Percentiles rank a stretch among this genome's conserved stretches.
These are phyloP conservation scores for Rynchops niger DNA, from an alignment of 2,113 vertebrate genomes.

Conservation along the genomic window DNA sequence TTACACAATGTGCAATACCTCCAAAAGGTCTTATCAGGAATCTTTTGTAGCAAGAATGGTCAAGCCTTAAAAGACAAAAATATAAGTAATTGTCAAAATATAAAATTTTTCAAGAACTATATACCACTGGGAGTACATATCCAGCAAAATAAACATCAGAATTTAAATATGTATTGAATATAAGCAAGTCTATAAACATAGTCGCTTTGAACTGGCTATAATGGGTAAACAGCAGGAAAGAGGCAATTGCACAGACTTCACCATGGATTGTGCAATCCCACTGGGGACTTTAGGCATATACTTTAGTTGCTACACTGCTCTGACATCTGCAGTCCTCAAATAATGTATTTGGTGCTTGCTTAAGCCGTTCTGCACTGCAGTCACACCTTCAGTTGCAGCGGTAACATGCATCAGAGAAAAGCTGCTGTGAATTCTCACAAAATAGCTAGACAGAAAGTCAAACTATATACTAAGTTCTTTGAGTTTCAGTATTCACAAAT, in stretches of 20 bases:
- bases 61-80: neutral
- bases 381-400: neutral
- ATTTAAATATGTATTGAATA: neutral
- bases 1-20: conserved; percentile 21
- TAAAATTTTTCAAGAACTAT: neutral
- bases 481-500: neutral
- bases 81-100: neutral
- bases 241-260: neutral
- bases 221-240: neutral
- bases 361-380: neutral
- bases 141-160: neutral
- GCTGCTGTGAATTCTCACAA: neutral
- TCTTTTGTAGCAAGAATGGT: neutral
- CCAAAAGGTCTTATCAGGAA: neutral
- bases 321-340: neutral
- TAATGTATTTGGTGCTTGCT: neutral
- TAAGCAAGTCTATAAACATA: neutral
- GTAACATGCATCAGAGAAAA: neutral
- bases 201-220: neutral
- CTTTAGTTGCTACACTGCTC: neutral
- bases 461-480: neutral
- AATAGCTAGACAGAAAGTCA: neutral
- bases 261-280: neutral
- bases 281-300: neutral
- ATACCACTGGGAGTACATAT: neutral